These are phyloP conservation scores for Ariolimax columbianus DNA, from an alignment of 2,888 invertebrate genomes.

Conservation along the genomic window DNA sequence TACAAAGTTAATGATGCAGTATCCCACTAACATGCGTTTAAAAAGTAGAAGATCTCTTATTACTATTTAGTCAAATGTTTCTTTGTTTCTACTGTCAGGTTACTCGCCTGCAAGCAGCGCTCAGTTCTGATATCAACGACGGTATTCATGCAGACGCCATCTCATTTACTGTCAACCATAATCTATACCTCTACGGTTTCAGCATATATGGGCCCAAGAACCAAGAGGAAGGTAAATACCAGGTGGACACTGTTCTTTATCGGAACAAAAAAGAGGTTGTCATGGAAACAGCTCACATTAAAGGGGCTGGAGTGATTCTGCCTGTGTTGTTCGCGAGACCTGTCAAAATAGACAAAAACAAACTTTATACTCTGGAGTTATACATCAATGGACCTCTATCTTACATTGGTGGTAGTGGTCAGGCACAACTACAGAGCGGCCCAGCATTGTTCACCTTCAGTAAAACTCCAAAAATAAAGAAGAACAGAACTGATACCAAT, in stretches of 20 bases:
- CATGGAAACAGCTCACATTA: constrained; percentile 51
- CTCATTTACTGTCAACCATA: constrained; percentile 47
- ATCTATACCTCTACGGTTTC: constrained; percentile 50
- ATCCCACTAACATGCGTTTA: too few species aligned
- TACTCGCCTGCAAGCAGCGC: constrained; percentile 47
- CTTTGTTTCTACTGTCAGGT: background rate
- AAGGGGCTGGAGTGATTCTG: constrained; percentile 53
- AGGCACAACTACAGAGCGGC: constrained; percentile 26
- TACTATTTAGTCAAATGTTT: background rate
- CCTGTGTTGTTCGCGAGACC: constrained; percentile 52
- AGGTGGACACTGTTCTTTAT: constrained; percentile 46
- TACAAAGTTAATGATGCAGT: too few species aligned
- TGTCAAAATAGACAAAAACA: constrained; percentile 47
- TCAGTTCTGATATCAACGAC: constrained; percentile 31
- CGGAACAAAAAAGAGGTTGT: constrained; percentile 51
- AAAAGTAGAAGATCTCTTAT: too few species aligned
- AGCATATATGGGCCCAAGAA: constrained; percentile 54
- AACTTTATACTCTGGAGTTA: constrained; percentile 52
- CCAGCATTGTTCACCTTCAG: constrained; percentile 48
- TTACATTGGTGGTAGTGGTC: constrained; percentile 45
- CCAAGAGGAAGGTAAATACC: constrained; percentile 44
- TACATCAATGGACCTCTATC: constrained; percentile 50
- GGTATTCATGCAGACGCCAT: constrained; percentile 50
- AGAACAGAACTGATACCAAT: constrained; percentile 40
- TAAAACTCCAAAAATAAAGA: constrained; percentile 44